These are phyloP conservation scores for Atrichornis clamosus DNA, from an alignment of 2,113 vertebrate genomes.

Conservation along the genomic window DNA sequence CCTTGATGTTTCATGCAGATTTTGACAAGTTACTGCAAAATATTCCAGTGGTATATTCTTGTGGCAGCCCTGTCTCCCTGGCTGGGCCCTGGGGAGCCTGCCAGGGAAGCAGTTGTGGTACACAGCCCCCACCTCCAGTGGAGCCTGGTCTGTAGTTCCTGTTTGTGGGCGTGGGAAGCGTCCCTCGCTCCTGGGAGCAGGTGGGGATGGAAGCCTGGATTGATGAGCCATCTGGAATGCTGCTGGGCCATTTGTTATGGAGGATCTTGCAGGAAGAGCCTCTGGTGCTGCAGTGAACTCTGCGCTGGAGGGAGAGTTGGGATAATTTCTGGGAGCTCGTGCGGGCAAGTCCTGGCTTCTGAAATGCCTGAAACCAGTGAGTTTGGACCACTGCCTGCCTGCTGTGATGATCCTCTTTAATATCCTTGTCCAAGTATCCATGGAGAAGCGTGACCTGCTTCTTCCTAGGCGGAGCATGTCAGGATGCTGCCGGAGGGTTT, in stretches of 20 bases:
- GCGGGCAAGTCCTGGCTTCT: background rate
- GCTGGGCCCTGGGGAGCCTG: background rate
- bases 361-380: background rate
- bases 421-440: background rate
- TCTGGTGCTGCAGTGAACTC: background rate
- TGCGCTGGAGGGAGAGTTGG: background rate
- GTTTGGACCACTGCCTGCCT: background rate
- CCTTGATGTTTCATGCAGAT: background rate
- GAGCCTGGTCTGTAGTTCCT: background rate
- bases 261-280: background rate
- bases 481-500: background rate
- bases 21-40: background rate
- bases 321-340: background rate
- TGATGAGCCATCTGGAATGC: background rate
- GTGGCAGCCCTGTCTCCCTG: background rate
- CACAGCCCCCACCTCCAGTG: background rate
- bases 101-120: background rate
- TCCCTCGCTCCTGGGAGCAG: background rate
- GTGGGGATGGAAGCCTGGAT: background rate
- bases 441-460: background rate
- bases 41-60: background rate
- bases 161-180: background rate
- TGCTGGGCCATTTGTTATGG: background rate
- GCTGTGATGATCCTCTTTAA: background rate
- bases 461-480: background rate